Conservation (phyloP, 2,113 vertebrate species). For the Cryptomyrus ogoouensis region DNA sequence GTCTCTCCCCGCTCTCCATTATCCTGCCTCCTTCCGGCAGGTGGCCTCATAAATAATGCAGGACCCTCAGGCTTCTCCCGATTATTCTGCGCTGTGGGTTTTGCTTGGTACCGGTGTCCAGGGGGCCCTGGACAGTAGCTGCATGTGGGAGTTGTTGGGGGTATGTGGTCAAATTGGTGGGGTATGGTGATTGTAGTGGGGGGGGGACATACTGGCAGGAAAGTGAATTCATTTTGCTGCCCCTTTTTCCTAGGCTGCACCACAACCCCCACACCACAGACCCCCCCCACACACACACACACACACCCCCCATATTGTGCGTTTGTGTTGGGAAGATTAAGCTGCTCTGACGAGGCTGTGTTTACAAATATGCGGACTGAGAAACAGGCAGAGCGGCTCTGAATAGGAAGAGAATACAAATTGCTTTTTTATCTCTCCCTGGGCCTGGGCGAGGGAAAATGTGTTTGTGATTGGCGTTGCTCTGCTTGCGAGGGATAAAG, state of each 20-base stretch:
- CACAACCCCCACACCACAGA: constrained; percentile 13
- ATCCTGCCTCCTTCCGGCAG: neutral
- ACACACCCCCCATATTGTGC: constrained; percentile 50
- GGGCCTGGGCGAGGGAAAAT: constrained; percentile 68
- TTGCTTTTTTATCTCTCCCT: constrained; percentile 76
- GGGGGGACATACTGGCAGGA: neutral
- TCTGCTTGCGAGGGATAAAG: constrained; percentile 72
- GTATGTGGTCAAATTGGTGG: neutral
- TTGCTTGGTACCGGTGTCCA: neutral
- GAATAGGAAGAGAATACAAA: constrained; percentile 75
- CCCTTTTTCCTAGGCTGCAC: constrained; percentile 14
- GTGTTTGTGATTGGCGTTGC: constrained; percentile 72
- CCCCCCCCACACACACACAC: neutral
- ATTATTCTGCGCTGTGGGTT: neutral
- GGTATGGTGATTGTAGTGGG: neutral
- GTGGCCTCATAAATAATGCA: constrained; percentile 15
- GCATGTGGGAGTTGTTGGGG: constrained; percentile 31
- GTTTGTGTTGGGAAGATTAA: constrained; percentile 70
- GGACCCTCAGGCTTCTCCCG: neutral
- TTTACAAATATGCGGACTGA: constrained; percentile 74
- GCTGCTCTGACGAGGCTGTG: constrained; percentile 70
- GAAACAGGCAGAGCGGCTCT: constrained; percentile 67
- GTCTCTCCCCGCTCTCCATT: neutral
- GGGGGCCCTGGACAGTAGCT: neutral
- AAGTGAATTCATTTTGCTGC: constrained; percentile 39